Evolutionary conservation across 2,113 vertebrate species (phyloP), one percentile per base, ranked within the genome.

Genomic region (Genyomyrus donnyi): DNA sequence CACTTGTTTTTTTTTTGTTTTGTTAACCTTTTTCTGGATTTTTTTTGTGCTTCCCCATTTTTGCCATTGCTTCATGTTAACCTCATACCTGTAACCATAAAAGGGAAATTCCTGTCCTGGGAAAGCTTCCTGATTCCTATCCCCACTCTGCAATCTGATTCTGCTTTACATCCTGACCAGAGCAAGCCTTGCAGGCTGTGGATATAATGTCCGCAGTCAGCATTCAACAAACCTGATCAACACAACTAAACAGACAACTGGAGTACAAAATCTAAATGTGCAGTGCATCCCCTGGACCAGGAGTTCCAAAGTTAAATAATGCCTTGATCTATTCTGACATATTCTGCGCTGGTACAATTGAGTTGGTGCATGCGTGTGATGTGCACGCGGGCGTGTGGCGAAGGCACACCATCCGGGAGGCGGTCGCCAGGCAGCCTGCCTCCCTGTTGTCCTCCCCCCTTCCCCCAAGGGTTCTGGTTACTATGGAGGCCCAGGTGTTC

Each of bases 401-500:
- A 70, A 27, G 62, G 27, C 62, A 70, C 62, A 70, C 27, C 62
- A 70, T 87, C 15, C 49, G 13, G n/a, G 27, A 31, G 46, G 10
- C 27, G 3, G 62, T 70, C 48, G 45, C 48, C 6, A 5, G 66
- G 86, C 70, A 46, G 87, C 24, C 52, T 80, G n/a, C 45, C 46
- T 89, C 66, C 31, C 45, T 84, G 27, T 89, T 70, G 52, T 49
- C 49, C 84, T 52, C 85, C 49, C 88, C 13, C 88, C 62, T 7
- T 39, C n/a, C 80, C 49, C 89, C 88, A 27, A 49, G 90, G 90
- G 91, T 90, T 70, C 90, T 91, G 91, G 91, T 93, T 91, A 91
- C 91, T 87, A 91, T 92, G 91, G 89, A 87, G 90, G 91, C 89
- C 85, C 90, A 91, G 90, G 58, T 91, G 90, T 80, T 48, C 49